These are phyloP conservation scores for Reinhardtius hippoglossoides DNA, from an alignment of 2,113 vertebrate species.

Conservation along the genomic window DNA sequence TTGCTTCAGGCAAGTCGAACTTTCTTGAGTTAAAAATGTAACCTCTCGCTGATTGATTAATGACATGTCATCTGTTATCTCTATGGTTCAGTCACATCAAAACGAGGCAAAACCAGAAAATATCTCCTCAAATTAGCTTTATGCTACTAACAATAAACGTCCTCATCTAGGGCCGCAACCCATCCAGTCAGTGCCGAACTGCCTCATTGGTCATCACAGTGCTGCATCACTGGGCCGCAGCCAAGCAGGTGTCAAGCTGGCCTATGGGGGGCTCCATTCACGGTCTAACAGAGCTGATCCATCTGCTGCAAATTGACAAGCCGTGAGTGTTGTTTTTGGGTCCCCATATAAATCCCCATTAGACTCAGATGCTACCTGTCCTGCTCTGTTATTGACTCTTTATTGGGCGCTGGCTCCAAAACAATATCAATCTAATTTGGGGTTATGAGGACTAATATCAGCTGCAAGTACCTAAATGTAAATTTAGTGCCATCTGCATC, in stretches of 20 bases:
- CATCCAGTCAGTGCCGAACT: slow-evolving; percentile 26
- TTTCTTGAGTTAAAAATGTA: slow-evolving; percentile 24
- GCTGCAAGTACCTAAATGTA: slow-evolving; percentile 42
- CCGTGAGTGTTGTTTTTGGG: slow-evolving; percentile 39
- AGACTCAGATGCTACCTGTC: slow-evolving; percentile 54
- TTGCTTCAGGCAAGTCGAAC: slow-evolving; percentile 26
- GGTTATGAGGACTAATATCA: slow-evolving; percentile 58
- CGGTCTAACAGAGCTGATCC: slow-evolving; percentile 49
- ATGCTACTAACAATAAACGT: slow-evolving; percentile 39
- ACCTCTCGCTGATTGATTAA: slow-evolving; percentile 44
- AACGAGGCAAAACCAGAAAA: slow-evolving; percentile 38
- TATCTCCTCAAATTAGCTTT: slow-evolving; percentile 42
- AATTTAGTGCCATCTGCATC: slow-evolving; percentile 45
- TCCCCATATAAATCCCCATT: slow-evolving; percentile 64
- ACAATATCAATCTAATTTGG: slow-evolving; percentile 63
- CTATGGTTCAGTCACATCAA: slow-evolving; percentile 48
- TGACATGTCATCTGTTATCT: slow-evolving; percentile 41
- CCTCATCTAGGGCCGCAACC: slow-evolving; percentile 32
- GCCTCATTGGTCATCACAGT: slow-evolving; percentile 50
- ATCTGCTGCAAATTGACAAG: slow-evolving; percentile 70
- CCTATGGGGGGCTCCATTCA: slow-evolving; percentile 33
- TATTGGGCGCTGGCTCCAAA: slow-evolving; percentile 42
- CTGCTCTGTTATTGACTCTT: slow-evolving; percentile 52
- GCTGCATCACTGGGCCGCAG: slow-evolving; percentile 43
- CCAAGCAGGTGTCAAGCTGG: slow-evolving; percentile 52